Conservation (phyloP, 2,113 vertebrate species). For the Phalacrocorax aristotelis region DNA sequence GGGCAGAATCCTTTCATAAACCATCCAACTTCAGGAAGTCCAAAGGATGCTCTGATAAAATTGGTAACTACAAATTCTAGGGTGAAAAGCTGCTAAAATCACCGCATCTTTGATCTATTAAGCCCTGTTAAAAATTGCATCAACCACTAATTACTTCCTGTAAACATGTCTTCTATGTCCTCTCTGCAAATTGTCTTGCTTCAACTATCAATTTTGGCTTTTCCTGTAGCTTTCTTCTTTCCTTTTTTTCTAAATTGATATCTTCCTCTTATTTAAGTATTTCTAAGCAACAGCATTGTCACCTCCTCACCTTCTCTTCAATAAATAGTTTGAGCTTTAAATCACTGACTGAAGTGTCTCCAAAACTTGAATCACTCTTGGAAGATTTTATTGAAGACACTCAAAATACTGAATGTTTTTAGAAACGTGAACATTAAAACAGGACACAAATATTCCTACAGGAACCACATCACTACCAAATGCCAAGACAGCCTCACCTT, state of each 20-base stretch:
- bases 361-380: not conserved
- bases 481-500: not conserved
- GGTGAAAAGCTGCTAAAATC: slow-evolving; percentile 23
- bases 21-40: not conserved
- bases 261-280: slow-evolving; percentile 49
- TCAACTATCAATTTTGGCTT: slow-evolving; percentile 46
- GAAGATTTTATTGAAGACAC: not conserved
- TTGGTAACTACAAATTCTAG: not conserved
- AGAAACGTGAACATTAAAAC: not conserved
- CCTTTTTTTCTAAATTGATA: slow-evolving; percentile 2
- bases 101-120: not conserved
- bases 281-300: slow-evolving; percentile 31
- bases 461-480: not conserved
- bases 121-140: not conserved
- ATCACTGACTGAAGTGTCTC: not conserved
- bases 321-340: slow-evolving; percentile 9
- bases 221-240: slow-evolving; percentile 36
- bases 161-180: slow-evolving; percentile 21
- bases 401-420: not conserved
- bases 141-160: slow-evolving; percentile 29
- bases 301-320: slow-evolving; percentile 40
- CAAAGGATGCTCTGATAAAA: not conserved
- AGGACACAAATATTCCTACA: not conserved
- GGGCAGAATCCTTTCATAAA: not conserved
- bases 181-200: slow-evolving; percentile 34